Evolutionary conservation across 2,797 vertebrate species (phyloP).

Genomic region (Microctenopoma lineatum): DNA sequence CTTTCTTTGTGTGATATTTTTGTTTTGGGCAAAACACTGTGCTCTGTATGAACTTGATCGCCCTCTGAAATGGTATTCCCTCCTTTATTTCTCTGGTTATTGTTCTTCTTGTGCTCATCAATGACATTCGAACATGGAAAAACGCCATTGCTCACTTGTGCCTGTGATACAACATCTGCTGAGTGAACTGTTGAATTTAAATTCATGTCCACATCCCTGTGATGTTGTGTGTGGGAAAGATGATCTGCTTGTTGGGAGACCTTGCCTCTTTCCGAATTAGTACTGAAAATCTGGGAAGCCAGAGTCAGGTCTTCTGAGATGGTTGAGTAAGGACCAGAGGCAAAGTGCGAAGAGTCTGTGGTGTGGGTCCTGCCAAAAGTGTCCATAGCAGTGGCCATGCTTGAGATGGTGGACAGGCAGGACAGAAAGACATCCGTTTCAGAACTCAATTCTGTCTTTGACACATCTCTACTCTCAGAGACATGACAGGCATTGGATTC

Average conservation of each 20-base stretch:
- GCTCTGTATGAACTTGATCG: constrained; percentile 31
- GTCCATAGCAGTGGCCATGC: constrained; percentile 70
- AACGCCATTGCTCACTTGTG: constrained; percentile 71
- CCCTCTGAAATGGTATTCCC: constrained; percentile 13
- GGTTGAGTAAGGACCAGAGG: constrained; percentile 77
- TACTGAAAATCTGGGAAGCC: constrained; percentile 81
- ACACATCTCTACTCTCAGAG: constrained; percentile 54
- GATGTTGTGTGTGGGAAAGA: constrained; percentile 64
- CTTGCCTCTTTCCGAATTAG: constrained; percentile 82
- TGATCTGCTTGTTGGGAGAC: constrained; percentile 37
- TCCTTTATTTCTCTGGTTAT: constrained; percentile 52
- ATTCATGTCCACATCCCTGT: constrained; percentile 74
- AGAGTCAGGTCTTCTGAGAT: constrained; percentile 85
- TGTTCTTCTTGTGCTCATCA: constrained; percentile 52
- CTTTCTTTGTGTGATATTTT: constrained; percentile 46
- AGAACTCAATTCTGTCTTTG: constrained; percentile 75
- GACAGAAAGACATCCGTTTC: constrained; percentile 81
- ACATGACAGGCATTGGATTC: constrained; percentile 46
- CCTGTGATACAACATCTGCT: constrained; percentile 77
- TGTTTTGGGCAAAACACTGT: constrained; percentile 28
- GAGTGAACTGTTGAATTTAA: constrained; percentile 70
- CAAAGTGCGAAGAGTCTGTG: constrained; percentile 76
- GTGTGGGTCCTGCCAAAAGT: constrained; percentile 60
- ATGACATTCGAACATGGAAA: constrained; percentile 34
- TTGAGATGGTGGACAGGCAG: constrained; percentile 81